phyloP scores from a whole-genome alignment of 2,797 vertebrate species.

The Buceros bicornis region DNA sequence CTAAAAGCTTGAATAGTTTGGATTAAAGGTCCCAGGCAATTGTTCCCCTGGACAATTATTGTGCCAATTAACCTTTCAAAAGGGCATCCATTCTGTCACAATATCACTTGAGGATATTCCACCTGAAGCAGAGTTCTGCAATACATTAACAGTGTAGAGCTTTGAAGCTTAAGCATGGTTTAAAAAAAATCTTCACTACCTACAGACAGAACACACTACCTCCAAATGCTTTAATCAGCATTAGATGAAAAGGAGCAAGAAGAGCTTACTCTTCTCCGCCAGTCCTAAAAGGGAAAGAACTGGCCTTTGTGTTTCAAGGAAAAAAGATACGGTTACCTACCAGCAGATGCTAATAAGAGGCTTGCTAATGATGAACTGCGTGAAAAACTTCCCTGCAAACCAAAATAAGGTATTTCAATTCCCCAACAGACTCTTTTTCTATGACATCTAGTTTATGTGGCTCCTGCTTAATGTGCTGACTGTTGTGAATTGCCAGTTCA shows the following conservation, averaged over 20 bases:
- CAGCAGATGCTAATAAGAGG: background rate
- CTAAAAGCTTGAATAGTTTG: background rate
- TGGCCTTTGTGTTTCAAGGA: background rate
- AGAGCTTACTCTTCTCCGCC: background rate
- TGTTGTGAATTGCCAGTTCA: background rate
- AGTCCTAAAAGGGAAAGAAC: background rate
- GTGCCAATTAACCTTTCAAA: slow-evolving; percentile 1
- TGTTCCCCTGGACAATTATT: background rate
- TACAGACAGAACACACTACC: background rate
- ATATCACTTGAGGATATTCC: background rate
- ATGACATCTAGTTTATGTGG: background rate
- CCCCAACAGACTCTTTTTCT: background rate
- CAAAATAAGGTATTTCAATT: background rate
- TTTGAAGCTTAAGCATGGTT: background rate
- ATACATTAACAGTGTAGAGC: background rate
- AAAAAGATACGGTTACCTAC: background rate
- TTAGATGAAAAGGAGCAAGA: background rate
- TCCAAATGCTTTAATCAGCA: background rate
- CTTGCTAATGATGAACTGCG: background rate
- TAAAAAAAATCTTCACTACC: background rate
- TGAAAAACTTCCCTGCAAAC: background rate
- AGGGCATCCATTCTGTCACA: background rate
- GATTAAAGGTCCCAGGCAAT: background rate
- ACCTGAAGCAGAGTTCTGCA: background rate
- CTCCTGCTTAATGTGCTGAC: background rate